phyloP scores from a whole-genome alignment of 2,113 vertebrate species.

The Hemicordylus capensis region DNA sequence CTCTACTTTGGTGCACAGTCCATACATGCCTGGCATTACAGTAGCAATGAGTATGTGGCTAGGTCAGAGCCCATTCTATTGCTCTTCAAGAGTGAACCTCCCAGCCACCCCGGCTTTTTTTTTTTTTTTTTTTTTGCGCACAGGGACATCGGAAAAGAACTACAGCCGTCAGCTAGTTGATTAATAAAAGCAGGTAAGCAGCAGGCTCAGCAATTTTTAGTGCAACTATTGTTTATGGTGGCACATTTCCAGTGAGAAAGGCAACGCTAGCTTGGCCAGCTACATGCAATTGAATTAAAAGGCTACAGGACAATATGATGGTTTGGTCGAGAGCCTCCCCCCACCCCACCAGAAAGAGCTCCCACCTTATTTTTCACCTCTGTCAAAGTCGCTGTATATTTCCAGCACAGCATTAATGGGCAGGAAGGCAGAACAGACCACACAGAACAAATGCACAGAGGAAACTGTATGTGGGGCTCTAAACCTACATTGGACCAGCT shows the following conservation, averaged over 20 bases:
- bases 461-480: neutral
- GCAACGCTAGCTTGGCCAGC: neutral
- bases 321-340: neutral
- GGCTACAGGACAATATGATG: neutral
- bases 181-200: constrained; percentile 18
- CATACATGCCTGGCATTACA: neutral
- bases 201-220: constrained; percentile 1
- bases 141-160: neutral
- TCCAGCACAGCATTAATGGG: neutral
- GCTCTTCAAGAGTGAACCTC: neutral
- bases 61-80: neutral
- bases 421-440: neutral
- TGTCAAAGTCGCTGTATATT: neutral
- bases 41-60: neutral
- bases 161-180: constrained; percentile 18
- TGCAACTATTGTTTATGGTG: neutral
- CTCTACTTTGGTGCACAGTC: neutral
- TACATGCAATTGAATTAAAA: constrained; percentile 6
- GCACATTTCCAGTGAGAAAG: neutral
- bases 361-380: neutral
- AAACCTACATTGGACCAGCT: no score
- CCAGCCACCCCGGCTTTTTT: no score
- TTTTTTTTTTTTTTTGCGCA: neutral
- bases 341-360: neutral
- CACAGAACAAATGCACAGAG: neutral